phyloP scores from a whole-genome alignment of 2,113 vertebrate species.

The Sturnira hondurensis region DNA sequence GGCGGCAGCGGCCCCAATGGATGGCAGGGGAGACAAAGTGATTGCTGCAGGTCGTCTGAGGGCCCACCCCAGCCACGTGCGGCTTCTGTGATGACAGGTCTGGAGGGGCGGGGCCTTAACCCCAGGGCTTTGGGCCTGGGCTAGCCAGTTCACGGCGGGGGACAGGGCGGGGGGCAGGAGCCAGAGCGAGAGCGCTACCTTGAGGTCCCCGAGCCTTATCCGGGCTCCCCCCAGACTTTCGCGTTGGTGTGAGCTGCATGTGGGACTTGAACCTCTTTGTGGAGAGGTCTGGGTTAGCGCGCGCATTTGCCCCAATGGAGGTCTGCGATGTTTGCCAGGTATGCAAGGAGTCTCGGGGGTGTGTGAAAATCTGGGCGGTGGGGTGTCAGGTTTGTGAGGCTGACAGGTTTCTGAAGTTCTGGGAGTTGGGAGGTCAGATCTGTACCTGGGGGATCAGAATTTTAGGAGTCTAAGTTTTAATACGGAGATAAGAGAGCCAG shows the following conservation, averaged over 20 bases:
- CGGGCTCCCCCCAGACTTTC: not conserved
- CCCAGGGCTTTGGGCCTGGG: not conserved
- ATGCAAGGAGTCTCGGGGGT: not conserved
- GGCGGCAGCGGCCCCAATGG: conserved; percentile 50
- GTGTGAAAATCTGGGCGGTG: not conserved
- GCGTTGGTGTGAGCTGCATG: not conserved
- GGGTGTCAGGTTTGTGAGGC: not conserved
- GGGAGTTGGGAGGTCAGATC: not conserved
- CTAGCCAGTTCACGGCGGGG: not conserved
- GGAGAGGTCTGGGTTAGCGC: not conserved
- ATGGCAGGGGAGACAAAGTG: conserved; percentile 55
- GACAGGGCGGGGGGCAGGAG: not conserved
- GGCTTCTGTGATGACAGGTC: conserved; percentile 76
- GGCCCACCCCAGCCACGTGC: conserved; percentile 73
- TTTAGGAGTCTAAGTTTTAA: not conserved
- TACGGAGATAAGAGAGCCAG: not conserved
- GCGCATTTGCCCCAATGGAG: not conserved
- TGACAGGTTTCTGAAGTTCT: not conserved
- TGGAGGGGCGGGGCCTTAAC: conserved; percentile 61
- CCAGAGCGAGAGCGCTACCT: not conserved
- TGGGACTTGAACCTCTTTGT: not conserved
- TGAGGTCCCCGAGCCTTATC: not conserved
- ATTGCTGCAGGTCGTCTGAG: conserved; percentile 50
- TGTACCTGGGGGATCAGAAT: not conserved
- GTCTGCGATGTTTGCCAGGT: not conserved